Base-by-base conservation (phyloP, 2,888 invertebrate genomes). In the Orgyia antiqua region DNA sequence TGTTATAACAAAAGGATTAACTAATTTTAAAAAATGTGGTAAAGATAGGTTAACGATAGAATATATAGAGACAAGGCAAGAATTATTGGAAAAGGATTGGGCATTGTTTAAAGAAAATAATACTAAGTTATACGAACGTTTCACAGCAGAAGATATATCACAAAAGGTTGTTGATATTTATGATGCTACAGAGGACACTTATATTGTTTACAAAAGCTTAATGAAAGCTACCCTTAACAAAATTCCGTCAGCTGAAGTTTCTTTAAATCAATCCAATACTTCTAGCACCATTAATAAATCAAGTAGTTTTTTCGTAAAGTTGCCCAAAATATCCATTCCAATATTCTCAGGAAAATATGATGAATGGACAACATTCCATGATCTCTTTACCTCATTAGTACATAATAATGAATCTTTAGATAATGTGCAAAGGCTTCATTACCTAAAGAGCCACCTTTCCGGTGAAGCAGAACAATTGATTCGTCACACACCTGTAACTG, bases 401-500 rank as follows among this genome's bases (percentile, higher is more conserved):
- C n/a, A n/a, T n/a, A n/a, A n/a, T n/a, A n/a, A n/a, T n/a, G n/a
- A n/a, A n/a, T n/a, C n/a, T n/a, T n/a, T n/a, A n/a, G n/a, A n/a
- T n/a, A n/a, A n/a, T n/a, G n/a, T n/a, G n/a, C n/a, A n/a, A n/a
- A n/a, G n/a, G n/a, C n/a, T n/a, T n/a, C n/a, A n/a, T n/a, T n/a
- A n/a, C n/a, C n/a, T n/a, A n/a, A n/a, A n/a, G n/a, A n/a, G 3
- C 13, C 21, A 28, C 3, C 11, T 28, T 1, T 12, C 27, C n/a
- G 27, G 27, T 2, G 25, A 25, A 13, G 25, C 48, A 7, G 54
- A 53, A 19, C 47, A 44, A 11, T 24, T 58, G 3, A 26, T 52
- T 5, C 25, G 52, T 3, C 40, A 53, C 15, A 41, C 42, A 2
- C 45, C 47, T 1, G 36, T 58, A 4, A 45, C 47, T 1, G 42